Evolutionary conservation across 2,888 invertebrate genomes (phyloP).

Genomic region (Drosophila robusta): DNA sequence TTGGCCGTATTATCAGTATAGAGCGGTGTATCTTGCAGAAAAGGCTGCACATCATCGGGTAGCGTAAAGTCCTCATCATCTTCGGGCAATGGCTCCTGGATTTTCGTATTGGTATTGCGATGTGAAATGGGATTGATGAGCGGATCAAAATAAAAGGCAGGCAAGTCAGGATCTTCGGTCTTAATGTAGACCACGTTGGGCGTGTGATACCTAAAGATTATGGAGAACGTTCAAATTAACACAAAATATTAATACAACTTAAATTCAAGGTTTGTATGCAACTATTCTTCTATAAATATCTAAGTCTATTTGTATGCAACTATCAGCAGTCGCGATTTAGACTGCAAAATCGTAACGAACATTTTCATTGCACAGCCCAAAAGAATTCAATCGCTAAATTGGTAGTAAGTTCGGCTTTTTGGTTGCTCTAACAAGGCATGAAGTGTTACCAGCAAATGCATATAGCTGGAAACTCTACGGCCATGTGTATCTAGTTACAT

Average conservation of each 20-base stretch:
- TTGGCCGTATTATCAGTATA: slow-evolving; percentile 99
- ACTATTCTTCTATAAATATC: slow-evolving; percentile 68
- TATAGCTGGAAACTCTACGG: slow-evolving; percentile 46
- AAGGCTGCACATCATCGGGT: slow-evolving; percentile 95
- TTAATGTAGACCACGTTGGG: slow-evolving; percentile 99
- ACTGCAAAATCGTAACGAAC: slow-evolving; percentile 84
- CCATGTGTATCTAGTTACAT: slow-evolving; percentile 41
- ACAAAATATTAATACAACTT: not conserved
- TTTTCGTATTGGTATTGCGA: slow-evolving; percentile 92
- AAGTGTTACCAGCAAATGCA: slow-evolving; percentile 34
- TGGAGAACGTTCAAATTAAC: not conserved
- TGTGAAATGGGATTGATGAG: slow-evolving; percentile 99
- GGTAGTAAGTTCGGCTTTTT: slow-evolving; percentile 86
- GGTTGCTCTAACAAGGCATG: slow-evolving; percentile 75
- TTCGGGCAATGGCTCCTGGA: slow-evolving; percentile 94
- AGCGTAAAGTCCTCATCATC: slow-evolving; percentile 97
- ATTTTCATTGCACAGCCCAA: slow-evolving; percentile 86
- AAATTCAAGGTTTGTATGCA: slow-evolving; percentile 85
- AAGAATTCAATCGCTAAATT: slow-evolving; percentile 86
- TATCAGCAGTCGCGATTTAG: slow-evolving; percentile 86
- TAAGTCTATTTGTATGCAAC: slow-evolving; percentile 85
- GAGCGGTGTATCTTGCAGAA: slow-evolving; percentile 96
- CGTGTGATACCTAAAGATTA: slow-evolving; percentile 94
- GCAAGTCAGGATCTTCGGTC: slow-evolving; percentile 99
- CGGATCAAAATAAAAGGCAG: slow-evolving; percentile 99